Base-by-base conservation (phyloP, 2,888 invertebrate species). In the Onchidella celtica region DNA sequence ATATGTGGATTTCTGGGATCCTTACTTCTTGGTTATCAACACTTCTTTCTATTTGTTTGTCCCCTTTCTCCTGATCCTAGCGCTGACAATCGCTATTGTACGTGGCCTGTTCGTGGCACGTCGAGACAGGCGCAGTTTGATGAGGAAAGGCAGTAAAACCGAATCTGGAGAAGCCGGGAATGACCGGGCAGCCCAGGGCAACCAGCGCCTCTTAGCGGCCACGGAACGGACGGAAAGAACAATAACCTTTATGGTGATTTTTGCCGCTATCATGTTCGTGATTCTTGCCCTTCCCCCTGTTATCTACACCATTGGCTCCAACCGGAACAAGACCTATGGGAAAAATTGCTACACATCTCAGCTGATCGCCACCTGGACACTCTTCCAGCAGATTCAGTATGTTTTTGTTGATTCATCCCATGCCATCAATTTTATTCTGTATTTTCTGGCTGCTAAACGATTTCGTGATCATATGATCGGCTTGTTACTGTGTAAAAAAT, bases 361-460 rank as follows among this genome's bases (percentile, higher is more conserved):
- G 0, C 38, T 78, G 6, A 29, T 36, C 0, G 81, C 83, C n/a
- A 47, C 65, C 27, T 75, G 75, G 80, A 3, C 27, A 6, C 47
- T 82, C 24, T 74, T 82, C 55, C n/a, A 79, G 29, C 78, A 82
- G 61, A 47, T 85, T 32, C 59, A 82, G 40, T 88, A 86, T 63
- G 69, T 89, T 6, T 75, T 90, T 21, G 81, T 86, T 0, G 89
- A 89, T 78, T 72, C 88, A 0, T 88, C 88, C 36, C 90, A 90
- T 73, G 89, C 88, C 14, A 74, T 89, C 32, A 90, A 90, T 76
- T 90, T 90, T 80, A 89, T 89, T 72, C 76, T 90, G 17, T 90
- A 90, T 72, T 89, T 87, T 70, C 79, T 89, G 4, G 87, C 88
- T 29, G 89, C 89, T 0, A 84, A 85, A 68, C 87, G 87, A 63